Base-by-base conservation (phyloP, 2,888 invertebrate genomes). In the Abrostola triplasia region DNA sequence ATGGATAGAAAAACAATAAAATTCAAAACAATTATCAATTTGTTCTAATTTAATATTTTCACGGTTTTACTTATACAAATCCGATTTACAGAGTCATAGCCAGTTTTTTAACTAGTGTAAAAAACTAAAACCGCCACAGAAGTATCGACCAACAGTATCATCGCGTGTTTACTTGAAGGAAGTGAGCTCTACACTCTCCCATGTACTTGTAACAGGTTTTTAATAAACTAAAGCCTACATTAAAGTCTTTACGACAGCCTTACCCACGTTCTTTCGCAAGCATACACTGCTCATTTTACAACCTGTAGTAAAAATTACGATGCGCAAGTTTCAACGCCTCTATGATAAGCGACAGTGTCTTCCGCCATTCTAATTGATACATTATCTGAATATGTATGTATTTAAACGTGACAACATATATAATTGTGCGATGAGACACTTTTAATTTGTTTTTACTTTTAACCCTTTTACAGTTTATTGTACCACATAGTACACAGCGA, bases 291-390 rank as follows among this genome's bases (percentile, higher is more conserved):
- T 69, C 41, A 64, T 64, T 64, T 70, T 63, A 66, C 51, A 48
- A 64, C 66, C 64, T 64, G 64, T 50, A 57, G 36, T 64, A 64
- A 67, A 48, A 77, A 71, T 62, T 58, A 67, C 51, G 65, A 74
- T 53, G 59, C 61, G 70, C 51, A 69, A 69, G 58, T 76, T 73
- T 67, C 70, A 71, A 64, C 60, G 50, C 72, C 64, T 72, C 42
- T 58, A 12, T 51, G 62, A 67, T 73, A 64, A 64, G 6, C 64
- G 68, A 71, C 69, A 47, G 56, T 67, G 56, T 66, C 79, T 80
- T 80, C 76, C 79, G 78, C 76, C 60, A 79, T 78, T 80, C 73
- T 76, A 80, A 80, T 73, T 47, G 71, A 72, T 70, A 70, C 76
- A 73, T 71, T 71, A 80, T 73, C 56, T 61, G 56, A 61, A 53